Conservation (phyloP, 2,888 invertebrate genomes). For the Itoplectis maculator region DNA sequence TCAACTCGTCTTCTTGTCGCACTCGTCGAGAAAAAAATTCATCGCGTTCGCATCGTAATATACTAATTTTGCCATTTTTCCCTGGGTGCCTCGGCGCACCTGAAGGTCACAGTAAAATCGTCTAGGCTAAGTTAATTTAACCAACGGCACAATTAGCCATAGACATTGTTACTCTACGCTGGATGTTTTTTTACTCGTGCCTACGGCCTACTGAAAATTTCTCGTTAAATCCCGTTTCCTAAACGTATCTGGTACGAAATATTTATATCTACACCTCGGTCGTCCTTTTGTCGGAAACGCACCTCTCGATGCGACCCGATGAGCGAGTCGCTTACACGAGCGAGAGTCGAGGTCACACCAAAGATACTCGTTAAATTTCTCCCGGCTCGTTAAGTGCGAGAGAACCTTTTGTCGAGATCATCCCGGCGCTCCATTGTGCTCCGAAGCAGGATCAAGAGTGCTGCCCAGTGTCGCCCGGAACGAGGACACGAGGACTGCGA, state of each 20-base stretch:
- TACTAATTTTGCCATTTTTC: constrained; percentile 29
- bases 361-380: constrained; percentile 3
- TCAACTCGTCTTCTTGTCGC: too few species aligned
- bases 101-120: constrained; percentile 45
- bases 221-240: constrained; percentile 15
- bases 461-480: neutral
- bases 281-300: constrained; percentile 1
- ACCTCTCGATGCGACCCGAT: neutral
- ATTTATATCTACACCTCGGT: neutral
- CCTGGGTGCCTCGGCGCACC: constrained; percentile 7
- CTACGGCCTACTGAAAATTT: constrained; percentile 55
- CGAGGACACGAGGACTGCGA: neutral
- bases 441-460: constrained; percentile 8
- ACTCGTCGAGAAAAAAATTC: too few species aligned
- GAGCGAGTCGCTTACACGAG: neutral
- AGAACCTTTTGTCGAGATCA: neutral
- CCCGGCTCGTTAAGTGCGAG: neutral
- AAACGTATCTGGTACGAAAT: constrained; percentile 37
- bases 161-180: constrained; percentile 48
- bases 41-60: too few species aligned
- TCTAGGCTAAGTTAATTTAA: constrained; percentile 51
- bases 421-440: constrained; percentile 4
- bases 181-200: constrained; percentile 44
- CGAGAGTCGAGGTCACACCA: neutral
- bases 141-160: constrained; percentile 45